Conservation (phyloP, 1,140 invertebrate genomes). For the Dufourea novaeangliae region DNA sequence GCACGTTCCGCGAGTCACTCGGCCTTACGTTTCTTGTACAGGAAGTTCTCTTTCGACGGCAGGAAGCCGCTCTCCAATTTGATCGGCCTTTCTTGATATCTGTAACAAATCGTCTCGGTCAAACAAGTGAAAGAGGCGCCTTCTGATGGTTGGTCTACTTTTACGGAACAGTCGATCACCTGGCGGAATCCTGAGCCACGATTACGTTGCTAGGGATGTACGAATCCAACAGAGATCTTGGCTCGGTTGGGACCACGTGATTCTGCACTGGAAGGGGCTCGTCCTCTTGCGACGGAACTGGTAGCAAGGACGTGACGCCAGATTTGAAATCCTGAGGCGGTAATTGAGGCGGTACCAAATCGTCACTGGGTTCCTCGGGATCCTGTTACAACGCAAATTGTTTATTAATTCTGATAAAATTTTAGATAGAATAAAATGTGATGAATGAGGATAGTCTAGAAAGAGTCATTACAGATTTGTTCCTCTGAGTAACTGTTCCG, state of each 20-base stretch:
- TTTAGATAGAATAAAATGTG: no score
- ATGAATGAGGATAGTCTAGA: no score
- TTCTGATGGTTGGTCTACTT: background rate
- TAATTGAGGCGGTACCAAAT: conserved; percentile 68
- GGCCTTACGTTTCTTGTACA: conserved; percentile 74
- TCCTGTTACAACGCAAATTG: no score
- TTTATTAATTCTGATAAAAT: no score
- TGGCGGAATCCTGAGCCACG: conserved; percentile 74
- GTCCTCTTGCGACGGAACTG: conserved; percentile 64
- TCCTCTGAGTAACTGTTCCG: no score
- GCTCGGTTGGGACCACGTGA: conserved; percentile 61
- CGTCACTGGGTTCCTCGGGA: conserved; percentile 49
- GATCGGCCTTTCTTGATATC: conserved; percentile 78
- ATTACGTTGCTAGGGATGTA: conserved; percentile 78
- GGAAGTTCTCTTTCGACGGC: conserved; percentile 77
- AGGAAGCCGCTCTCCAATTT: conserved; percentile 78
- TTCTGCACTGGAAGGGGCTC: conserved; percentile 53
- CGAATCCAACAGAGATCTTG: conserved; percentile 76
- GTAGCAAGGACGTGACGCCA: conserved; percentile 57
- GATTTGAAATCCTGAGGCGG: conserved; percentile 70
- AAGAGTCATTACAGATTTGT: no score
- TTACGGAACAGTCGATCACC: conserved; percentile 57
- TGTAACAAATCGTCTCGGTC: conserved; percentile 51
- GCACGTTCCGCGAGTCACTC: conserved; percentile 60
- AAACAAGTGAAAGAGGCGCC: background rate